phyloP scores from a whole-genome alignment of 1,140 invertebrate genomes.

The Pachypsylla venusta region DNA sequence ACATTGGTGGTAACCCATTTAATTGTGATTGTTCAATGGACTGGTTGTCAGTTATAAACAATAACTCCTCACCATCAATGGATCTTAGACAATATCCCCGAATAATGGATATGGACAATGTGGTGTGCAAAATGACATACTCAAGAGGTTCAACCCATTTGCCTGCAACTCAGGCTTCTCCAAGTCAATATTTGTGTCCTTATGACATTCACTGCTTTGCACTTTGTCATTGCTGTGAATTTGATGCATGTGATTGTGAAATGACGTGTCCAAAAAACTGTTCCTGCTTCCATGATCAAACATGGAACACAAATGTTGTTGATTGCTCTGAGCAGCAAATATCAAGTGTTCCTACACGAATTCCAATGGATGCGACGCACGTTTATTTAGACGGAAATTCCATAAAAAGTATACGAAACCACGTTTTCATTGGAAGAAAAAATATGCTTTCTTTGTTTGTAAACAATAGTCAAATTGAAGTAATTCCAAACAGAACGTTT shows the following conservation, averaged over 20 bases:
- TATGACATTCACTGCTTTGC: constrained; percentile 88
- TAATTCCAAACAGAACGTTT: constrained; percentile 82
- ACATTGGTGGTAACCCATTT: constrained; percentile 76
- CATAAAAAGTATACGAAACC: constrained; percentile 65
- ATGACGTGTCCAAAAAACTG: constrained; percentile 87
- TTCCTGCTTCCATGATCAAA: constrained; percentile 80
- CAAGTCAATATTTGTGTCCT: constrained; percentile 73
- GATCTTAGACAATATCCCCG: constrained; percentile 61
- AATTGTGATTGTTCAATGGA: constrained; percentile 86
- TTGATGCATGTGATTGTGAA: constrained; percentile 87
- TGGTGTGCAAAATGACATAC: constrained; percentile 67
- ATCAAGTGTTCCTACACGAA: constrained; percentile 58
- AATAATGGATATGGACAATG: constrained; percentile 72
- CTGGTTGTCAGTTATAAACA: constrained; percentile 75
- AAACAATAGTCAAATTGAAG: constrained; percentile 68
- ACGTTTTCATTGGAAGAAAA: constrained; percentile 81
- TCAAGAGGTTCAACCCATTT: constrained; percentile 49
- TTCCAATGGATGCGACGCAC: constrained; percentile 88
- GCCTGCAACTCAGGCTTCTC: constrained; percentile 41
- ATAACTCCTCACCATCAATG: constrained; percentile 39
- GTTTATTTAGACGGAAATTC: constrained; percentile 82
- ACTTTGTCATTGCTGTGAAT: constrained; percentile 84
- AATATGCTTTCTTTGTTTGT: constrained; percentile 73
- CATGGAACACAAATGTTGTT: constrained; percentile 83
- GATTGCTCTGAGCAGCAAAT: constrained; percentile 67